These are phyloP conservation scores for Mugil cephalus DNA, from an alignment of 2,113 vertebrate species.

Conservation along the genomic window DNA sequence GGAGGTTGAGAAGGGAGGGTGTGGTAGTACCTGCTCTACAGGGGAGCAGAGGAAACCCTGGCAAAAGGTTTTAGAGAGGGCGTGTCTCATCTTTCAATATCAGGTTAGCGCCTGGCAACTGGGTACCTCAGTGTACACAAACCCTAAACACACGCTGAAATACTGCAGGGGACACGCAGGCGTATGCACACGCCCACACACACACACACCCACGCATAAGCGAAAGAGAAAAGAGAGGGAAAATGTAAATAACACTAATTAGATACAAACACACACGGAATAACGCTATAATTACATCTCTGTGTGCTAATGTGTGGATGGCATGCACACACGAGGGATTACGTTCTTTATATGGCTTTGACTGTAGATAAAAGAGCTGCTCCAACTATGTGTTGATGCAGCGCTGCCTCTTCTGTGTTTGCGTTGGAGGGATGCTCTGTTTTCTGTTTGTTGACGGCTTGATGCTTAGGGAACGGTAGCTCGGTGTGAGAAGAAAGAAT, in stretches of 20 bases:
- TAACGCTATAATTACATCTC: slow-evolving; percentile 77
- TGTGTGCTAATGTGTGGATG: slow-evolving; percentile 70
- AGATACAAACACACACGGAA: slow-evolving; percentile 71
- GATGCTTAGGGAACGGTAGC: slow-evolving; percentile 70
- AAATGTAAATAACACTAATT: slow-evolving; percentile 78
- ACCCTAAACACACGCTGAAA: slow-evolving; percentile 53
- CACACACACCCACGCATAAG: slow-evolving; percentile 14
- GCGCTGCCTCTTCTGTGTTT: slow-evolving; percentile 60
- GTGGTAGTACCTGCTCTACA: slow-evolving; percentile 57
- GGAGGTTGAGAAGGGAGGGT: slow-evolving; percentile 32
- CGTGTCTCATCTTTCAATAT: slow-evolving; percentile 58
- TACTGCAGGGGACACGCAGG: slow-evolving; percentile 22
- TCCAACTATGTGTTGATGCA: slow-evolving; percentile 57
- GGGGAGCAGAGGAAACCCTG: slow-evolving; percentile 52
- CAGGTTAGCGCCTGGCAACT: slow-evolving; percentile 74
- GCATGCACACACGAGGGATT: slow-evolving; percentile 67
- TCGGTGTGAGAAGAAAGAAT: slow-evolving; percentile 57
- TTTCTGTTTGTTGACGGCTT: slow-evolving; percentile 74
- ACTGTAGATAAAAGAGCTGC: slow-evolving; percentile 69
- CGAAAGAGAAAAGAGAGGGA: slow-evolving; percentile 46
- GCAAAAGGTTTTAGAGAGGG: slow-evolving; percentile 31
- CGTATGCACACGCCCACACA: not conserved
- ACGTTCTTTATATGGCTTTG: slow-evolving; percentile 65
- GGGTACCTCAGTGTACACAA: slow-evolving; percentile 65
- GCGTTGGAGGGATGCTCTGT: slow-evolving; percentile 68